These are phyloP conservation scores for Urocynchramus pylzowi DNA, from an alignment of 2,113 vertebrate species.

Conservation along the genomic window DNA sequence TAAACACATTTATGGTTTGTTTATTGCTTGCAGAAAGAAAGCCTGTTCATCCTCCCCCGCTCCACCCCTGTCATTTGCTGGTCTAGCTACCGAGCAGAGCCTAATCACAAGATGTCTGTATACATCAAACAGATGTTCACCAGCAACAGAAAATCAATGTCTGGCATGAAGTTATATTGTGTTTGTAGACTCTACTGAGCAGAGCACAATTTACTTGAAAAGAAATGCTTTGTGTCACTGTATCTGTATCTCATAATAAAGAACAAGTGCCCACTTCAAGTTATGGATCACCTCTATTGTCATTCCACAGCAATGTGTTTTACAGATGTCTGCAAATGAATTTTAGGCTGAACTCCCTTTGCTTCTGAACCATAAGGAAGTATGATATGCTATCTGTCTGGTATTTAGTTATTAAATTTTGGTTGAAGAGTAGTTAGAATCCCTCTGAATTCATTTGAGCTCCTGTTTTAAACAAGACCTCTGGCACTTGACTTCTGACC, in stretches of 20 bases:
- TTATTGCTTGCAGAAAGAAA: conserved; percentile 17
- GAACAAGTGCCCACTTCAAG: conserved; percentile 6
- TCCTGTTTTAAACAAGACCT: neutral
- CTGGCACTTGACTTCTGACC: neutral
- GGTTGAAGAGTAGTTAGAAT: conserved; percentile 4
- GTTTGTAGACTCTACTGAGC: neutral
- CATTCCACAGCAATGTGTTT: conserved; percentile 65
- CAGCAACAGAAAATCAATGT: conserved; percentile 2
- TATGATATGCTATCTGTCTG: conserved; percentile 31
- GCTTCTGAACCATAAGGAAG: conserved; percentile 35
- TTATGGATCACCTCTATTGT: conserved; percentile 49
- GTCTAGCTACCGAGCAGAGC: neutral
- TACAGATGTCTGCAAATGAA: conserved; percentile 66
- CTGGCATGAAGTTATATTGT: neutral
- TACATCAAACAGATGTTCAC: conserved; percentile 24
- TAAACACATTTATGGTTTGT: conserved; percentile 12
- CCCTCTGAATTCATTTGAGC: neutral
- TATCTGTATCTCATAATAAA: conserved; percentile 33
- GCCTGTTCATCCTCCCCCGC: neutral
- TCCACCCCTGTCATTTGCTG: neutral
- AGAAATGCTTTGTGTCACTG: neutral
- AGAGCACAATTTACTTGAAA: neutral
- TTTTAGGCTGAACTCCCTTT: conserved; percentile 7
- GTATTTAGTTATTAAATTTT: conserved; percentile 53
- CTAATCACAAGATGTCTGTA: neutral